Evolutionary conservation across 2,113 vertebrate species (phyloP).

Genomic region (Corythoichthys intestinalis): DNA sequence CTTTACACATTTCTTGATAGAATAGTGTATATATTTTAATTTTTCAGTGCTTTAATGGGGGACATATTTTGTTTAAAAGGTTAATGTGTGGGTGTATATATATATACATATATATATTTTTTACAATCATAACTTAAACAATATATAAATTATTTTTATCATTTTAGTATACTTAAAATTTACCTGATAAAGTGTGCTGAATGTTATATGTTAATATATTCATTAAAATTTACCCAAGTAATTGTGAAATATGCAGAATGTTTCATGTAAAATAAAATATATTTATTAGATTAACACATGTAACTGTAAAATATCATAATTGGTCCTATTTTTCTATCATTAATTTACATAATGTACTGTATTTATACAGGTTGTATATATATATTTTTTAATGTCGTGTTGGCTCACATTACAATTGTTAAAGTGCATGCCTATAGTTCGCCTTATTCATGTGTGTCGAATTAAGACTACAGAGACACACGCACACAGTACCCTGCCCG

Average conservation of each 20-base stretch:
- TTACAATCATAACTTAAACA: not conserved
- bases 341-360: not conserved
- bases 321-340: not conserved
- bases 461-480: slow-evolving; percentile 18
- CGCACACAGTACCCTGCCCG: slow-evolving; percentile 34
- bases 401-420: not conserved
- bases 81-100: not conserved
- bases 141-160: no score
- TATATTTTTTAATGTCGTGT: not conserved
- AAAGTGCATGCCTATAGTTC: not conserved
- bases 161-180: no score
- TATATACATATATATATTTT: not conserved
- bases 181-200: not conserved
- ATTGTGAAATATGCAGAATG: no score
- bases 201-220: no score
- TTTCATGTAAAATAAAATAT: no score
- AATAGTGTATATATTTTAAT: not conserved
- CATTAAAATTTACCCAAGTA: no score
- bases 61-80: no score
- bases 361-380: not conserved
- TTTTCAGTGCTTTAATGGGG: not conserved
- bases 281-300: not conserved
- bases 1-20: not conserved
- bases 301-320: not conserved
- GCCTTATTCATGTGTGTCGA: slow-evolving; percentile 16